A percentile compares a stretch with the other conserved stretches of the same genome.
phyloP scores from a whole-genome alignment of 2,113 vertebrate genomes.

The Heloderma charlesbogerti region DNA sequence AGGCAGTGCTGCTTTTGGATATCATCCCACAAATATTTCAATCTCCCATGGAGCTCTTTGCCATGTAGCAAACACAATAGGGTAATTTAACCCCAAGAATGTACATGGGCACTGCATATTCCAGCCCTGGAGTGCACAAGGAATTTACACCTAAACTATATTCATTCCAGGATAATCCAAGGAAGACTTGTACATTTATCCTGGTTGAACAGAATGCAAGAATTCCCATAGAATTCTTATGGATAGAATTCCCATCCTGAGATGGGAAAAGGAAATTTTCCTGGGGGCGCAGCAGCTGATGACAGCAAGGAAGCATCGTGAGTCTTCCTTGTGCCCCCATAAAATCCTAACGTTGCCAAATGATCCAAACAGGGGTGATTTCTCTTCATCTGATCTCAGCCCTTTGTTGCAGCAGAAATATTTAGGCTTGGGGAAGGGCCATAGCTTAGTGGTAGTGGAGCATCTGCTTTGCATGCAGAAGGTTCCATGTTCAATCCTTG shows the following conservation, averaged over 20 bases:
- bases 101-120: not conserved
- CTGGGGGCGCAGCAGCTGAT: not conserved
- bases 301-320: not conserved
- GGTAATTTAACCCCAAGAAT: slow-evolving; percentile 23
- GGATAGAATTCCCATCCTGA: too few species aligned
- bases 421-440: not conserved
- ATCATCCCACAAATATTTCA: slow-evolving; percentile 1
- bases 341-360: not conserved
- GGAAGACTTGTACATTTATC: not conserved
- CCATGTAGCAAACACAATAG: slow-evolving; percentile 8
- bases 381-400: not conserved
- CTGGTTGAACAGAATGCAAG: not conserved
- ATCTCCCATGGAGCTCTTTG: not conserved
- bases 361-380: not conserved
- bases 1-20: not conserved
- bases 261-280: not conserved
- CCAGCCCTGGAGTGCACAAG: not conserved
- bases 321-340: not conserved
- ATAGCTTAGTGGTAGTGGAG: not conserved
- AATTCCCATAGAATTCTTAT: too few species aligned
- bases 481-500: not conserved
- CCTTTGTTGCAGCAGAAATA: not conserved
- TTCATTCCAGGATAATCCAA: slow-evolving; percentile 22
- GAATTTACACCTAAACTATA: not conserved
- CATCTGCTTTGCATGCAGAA: not conserved